Percentiles rank a stretch among this genome's conserved stretches.
Evolutionary conservation across 2,797 vertebrate genomes (phyloP).

Genomic region (Semaprochilodus insignis): DNA sequence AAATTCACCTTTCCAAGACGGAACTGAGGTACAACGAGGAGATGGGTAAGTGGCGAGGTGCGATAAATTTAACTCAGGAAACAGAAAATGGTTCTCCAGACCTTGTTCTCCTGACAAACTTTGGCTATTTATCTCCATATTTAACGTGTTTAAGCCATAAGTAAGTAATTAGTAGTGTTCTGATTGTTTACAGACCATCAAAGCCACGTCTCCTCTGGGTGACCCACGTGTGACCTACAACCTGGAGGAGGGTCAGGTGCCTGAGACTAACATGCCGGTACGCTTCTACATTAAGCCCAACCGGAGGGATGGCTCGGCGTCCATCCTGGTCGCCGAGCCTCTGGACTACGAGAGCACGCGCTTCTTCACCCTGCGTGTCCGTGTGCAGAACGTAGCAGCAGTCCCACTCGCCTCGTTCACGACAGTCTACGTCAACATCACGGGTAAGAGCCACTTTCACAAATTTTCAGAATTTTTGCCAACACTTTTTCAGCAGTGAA

Average conservation of each 20-base stretch:
- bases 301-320: slow-evolving; percentile 85
- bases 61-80: too few relatives aligned
- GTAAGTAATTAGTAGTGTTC: neutral
- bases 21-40: too few relatives aligned
- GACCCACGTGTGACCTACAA: slow-evolving; percentile 89
- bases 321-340: slow-evolving; percentile 87
- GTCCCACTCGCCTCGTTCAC: slow-evolving; percentile 88
- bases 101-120: neutral
- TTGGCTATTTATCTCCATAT: neutral
- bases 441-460: slow-evolving; percentile 73
- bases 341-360: slow-evolving; percentile 87
- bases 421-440: slow-evolving; percentile 85
- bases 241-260: slow-evolving; percentile 89
- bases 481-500: too few relatives aligned
- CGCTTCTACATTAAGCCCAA: slow-evolving; percentile 91
- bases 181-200: slow-evolving; percentile 79
- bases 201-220: slow-evolving; percentile 86
- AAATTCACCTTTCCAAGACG: too few relatives aligned
- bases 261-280: slow-evolving; percentile 90
- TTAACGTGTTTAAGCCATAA: neutral
- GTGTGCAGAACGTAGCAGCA: slow-evolving; percentile 87
- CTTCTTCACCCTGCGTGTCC: slow-evolving; percentile 84
- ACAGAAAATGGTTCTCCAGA: neutral
- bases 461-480: too few relatives aligned
- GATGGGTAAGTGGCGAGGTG: too few relatives aligned